Evolutionary conservation across 2,797 vertebrate species (phyloP).

Genomic region (Pelochelys cantorii): DNA sequence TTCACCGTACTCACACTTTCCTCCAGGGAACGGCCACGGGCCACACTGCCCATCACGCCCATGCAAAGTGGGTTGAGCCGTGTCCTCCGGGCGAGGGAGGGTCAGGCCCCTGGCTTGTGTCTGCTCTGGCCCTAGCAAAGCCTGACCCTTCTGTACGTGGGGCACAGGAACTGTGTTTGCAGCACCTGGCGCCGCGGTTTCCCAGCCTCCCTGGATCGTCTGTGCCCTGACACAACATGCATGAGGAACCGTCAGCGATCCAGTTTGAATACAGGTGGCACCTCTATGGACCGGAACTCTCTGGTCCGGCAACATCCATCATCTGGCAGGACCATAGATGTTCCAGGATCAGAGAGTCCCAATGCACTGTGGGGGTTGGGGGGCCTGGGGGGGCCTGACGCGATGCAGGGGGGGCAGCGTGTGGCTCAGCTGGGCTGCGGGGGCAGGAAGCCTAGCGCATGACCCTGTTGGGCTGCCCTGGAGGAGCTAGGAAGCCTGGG

Average conservation of each 20-base stretch:
- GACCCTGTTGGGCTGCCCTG: too few species aligned
- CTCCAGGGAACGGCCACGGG: not conserved
- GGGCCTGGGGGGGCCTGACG: too few species aligned
- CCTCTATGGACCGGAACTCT: too few species aligned
- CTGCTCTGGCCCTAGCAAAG: not conserved
- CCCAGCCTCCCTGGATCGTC: not conserved
- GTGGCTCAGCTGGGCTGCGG: too few species aligned
- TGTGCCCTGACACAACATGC: not conserved
- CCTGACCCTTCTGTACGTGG: not conserved
- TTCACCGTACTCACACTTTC: not conserved
- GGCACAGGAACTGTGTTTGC: not conserved
- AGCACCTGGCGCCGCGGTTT: not conserved
- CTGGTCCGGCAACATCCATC: too few species aligned
- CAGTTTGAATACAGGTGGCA: not conserved
- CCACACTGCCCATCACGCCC: not conserved
- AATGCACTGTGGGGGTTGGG: too few species aligned
- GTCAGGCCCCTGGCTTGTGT: not conserved
- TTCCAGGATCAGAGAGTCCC: too few species aligned
- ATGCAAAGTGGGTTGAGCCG: not conserved
- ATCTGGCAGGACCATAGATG: too few species aligned
- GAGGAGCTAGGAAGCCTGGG: too few species aligned
- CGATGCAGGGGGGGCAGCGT: too few species aligned
- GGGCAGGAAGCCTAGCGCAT: too few species aligned
- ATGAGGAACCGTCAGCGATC: not conserved
- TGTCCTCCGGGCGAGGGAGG: not conserved